Percentiles rank a stretch among this genome's conserved stretches.
Conservation (phyloP, 2,888 invertebrate species). For the Sphinx pinastri region DNA sequence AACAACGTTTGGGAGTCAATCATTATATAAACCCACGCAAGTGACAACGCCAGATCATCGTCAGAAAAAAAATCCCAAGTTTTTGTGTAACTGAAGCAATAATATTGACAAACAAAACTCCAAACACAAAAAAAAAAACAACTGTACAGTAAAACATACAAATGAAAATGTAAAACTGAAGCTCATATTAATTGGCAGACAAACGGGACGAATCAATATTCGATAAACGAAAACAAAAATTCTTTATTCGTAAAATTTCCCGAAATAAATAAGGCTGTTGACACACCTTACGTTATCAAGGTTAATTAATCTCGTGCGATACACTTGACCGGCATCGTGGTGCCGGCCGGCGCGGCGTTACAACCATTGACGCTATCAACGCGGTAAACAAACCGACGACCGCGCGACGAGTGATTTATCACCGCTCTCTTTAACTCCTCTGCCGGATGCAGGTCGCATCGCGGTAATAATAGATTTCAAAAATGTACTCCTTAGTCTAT, state of each 20-base stretch:
- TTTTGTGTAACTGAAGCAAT: no score
- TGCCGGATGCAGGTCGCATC: slow-evolving; percentile 4
- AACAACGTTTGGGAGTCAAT: no score
- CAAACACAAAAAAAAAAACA: no score
- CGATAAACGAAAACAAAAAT: neutral
- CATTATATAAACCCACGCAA: no score
- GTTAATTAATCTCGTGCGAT: slow-evolving; percentile 5
- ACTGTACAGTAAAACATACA: no score
- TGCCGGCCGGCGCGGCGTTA: neutral
- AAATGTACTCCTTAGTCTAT: neutral
- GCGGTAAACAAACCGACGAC: slow-evolving; percentile 18
- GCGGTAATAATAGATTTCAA: slow-evolving; percentile 9
- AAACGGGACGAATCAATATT: neutral
- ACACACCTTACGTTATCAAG: slow-evolving; percentile 3
- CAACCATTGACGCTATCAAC: slow-evolving; percentile 2
- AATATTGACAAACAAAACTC: no score
- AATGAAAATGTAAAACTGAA: no score
- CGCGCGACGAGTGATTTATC: neutral
- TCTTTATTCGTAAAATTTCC: neutral
- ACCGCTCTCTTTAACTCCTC: neutral
- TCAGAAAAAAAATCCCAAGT: no score
- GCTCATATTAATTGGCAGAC: no score
- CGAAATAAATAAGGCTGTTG: neutral
- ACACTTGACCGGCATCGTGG: slow-evolving; percentile 12
- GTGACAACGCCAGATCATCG: no score